A percentile compares a stretch with the other conserved stretches of the same genome.
phyloP scores from a whole-genome alignment of 2,797 vertebrate genomes.

The Gephyroberyx darwinii region DNA sequence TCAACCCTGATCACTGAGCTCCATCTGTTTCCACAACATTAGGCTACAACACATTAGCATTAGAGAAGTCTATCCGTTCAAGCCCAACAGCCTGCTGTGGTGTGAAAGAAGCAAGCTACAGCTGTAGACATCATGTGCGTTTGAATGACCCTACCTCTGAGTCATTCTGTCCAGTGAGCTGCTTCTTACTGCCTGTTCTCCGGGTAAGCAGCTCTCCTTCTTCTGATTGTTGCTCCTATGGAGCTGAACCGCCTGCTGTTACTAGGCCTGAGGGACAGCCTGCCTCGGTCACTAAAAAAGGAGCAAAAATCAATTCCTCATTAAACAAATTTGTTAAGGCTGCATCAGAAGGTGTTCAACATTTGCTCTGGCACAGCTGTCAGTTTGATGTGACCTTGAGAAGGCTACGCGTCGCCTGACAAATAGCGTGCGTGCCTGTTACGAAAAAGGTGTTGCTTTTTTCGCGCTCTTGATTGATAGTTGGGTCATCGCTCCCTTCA shows the following conservation, averaged over 20 bases:
- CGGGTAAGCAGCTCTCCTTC: constrained; percentile 51
- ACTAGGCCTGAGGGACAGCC: constrained; percentile 69
- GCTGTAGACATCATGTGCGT: constrained; percentile 51
- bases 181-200: constrained; percentile 61
- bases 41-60: constrained; percentile 69
- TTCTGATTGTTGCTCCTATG: constrained; percentile 72
- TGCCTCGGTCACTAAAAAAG: constrained; percentile 46
- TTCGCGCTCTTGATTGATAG: constrained; percentile 73
- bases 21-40: constrained; percentile 77
- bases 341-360: constrained; percentile 80
- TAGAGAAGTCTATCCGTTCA: constrained; percentile 47
- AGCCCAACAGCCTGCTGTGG: constrained; percentile 58
- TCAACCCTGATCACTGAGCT: constrained; percentile 68
- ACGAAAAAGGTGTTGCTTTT: constrained; percentile 67
- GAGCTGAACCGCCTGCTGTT: constrained; percentile 75
- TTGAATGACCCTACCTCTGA: constrained; percentile 60
- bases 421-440: constrained; percentile 55
- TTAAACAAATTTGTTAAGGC: constrained; percentile 83
- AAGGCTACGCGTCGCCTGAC: constrained; percentile 52
- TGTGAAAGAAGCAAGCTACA: constrained; percentile 54
- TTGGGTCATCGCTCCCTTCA: constrained; percentile 61
- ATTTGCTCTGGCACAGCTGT: constrained; percentile 76
- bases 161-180: constrained; percentile 63
- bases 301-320: constrained; percentile 81
- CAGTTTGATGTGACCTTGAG: constrained; percentile 77